Conservation (phyloP, 2,888 invertebrate genomes). For the Agrenia bidenticulata region DNA sequence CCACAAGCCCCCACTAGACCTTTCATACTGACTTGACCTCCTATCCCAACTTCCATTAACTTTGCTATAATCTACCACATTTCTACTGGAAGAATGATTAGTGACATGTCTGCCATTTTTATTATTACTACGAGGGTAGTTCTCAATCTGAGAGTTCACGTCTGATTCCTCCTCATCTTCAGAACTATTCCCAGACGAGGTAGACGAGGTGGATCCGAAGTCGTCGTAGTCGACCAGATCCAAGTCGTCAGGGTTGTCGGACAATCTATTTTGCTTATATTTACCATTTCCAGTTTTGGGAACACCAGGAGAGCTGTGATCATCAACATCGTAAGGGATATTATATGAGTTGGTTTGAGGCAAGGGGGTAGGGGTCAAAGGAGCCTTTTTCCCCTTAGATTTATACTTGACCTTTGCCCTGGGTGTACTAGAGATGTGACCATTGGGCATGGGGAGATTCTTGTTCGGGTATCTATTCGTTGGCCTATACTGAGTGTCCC, state of each 20-base stretch:
- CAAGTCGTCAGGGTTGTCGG: background rate
- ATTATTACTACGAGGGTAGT: background rate
- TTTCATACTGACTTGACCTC: background rate
- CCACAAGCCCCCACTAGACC: background rate
- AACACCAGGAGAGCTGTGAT: no score
- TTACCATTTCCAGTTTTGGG: no score
- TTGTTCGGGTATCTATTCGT: no score
- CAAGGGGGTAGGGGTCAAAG: no score
- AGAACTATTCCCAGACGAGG: background rate
- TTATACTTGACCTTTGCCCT: no score
- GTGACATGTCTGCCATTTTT: background rate
- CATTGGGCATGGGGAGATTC: no score
- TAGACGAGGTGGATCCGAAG: background rate
- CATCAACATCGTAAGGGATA: no score
- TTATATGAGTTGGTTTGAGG: no score
- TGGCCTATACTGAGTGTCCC: no score
- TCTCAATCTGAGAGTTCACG: background rate
- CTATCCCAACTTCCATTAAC: background rate
- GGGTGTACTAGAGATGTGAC: no score
- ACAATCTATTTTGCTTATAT: no score
- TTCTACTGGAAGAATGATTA: background rate
- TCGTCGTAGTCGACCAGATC: conserved; percentile 12
- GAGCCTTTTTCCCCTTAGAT: no score
- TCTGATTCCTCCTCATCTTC: background rate
- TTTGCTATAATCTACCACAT: background rate